These are phyloP conservation scores for Lepus europaeus DNA, from an alignment of 2,113 vertebrate species.

Conservation along the genomic window DNA sequence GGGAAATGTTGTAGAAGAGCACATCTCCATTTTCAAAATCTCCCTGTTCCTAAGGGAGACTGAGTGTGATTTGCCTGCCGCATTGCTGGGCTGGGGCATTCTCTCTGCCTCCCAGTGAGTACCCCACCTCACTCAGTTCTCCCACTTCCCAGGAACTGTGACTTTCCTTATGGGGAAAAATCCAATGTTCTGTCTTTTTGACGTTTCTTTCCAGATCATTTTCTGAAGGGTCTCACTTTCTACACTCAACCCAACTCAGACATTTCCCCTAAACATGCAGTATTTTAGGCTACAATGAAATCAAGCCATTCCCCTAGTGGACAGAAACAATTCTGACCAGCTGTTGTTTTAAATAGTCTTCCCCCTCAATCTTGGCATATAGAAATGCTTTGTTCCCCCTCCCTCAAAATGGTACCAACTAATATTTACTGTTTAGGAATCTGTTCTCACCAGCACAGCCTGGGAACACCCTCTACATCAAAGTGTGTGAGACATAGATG, in stretches of 20 bases:
- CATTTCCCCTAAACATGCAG: not conserved
- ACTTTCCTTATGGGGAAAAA: not conserved
- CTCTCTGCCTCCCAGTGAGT: not conserved
- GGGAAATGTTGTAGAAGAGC: not conserved
- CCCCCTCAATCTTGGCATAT: not conserved
- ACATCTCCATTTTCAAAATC: not conserved
- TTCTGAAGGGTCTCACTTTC: not conserved
- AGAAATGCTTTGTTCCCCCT: not conserved
- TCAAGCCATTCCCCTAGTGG: not conserved
- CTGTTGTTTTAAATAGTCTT: not conserved
- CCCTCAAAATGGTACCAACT: not conserved
- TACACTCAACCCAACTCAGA: not conserved
- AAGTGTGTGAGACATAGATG: fast-evolving
- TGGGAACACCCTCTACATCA: not conserved
- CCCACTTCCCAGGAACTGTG: not conserved
- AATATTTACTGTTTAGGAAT: not conserved
- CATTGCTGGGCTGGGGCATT: not conserved
- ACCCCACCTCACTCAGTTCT: not conserved
- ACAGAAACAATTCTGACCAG: not conserved
- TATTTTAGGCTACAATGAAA: not conserved
- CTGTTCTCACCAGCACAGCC: not conserved
- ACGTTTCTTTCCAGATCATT: not conserved
- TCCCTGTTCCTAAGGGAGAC: not conserved
- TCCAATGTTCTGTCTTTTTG: not conserved
- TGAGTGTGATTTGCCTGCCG: fast-evolving